Evolutionary conservation across 1,140 invertebrate species (phyloP), one percentile per base, ranked within the genome.

Genomic region (Ericerus pela): DNA sequence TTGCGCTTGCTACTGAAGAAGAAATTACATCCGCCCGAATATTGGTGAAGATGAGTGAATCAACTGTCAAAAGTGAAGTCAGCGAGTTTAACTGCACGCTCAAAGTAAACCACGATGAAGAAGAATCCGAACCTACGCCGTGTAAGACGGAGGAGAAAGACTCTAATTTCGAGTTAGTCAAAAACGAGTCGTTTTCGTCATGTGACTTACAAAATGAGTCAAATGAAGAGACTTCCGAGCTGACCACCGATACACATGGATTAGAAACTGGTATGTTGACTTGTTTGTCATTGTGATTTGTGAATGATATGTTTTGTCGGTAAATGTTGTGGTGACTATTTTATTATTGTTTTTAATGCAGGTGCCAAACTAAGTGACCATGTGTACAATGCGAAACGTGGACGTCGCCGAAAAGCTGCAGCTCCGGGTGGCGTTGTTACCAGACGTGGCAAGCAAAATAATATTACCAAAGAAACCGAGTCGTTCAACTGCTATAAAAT

Each of bases 361-460:
- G 53, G 53, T 20, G 8, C 41, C 8, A 54, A 54, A 54, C 10
- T 54, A 8, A 6, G 10, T 5, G 53, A 24, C 11, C 29, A 54
- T 33, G n/a, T 31, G 51, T 31, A 28, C 22, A 54, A 36, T 18
- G 20, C 53, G 30, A 22, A 65, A 62, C 56, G 65, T 60, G 56
- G 58, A 53, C 29, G 61, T 58, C 14, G 64, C 61, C 55, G 55
- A 61, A 68, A 31, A 63, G 68, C n/a, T 62, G 71, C 24, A 65
- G 68, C 14, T 60, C 68, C 41, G 59, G 68, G 6, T 69, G 72
- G 53, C 60, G 57, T 54, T 61, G 65, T 61, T 73, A 76, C 73
- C 0, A 73, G 77, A 62, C 65, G 76, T 58, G 67, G 67, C 14
- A 58, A 66, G 27, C 41, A 56, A 10, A 60, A 57, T 51, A 59